These are phyloP conservation scores for Andricus quercusramuli DNA, from an alignment of 2,888 invertebrate genomes.

Conservation along the genomic window DNA sequence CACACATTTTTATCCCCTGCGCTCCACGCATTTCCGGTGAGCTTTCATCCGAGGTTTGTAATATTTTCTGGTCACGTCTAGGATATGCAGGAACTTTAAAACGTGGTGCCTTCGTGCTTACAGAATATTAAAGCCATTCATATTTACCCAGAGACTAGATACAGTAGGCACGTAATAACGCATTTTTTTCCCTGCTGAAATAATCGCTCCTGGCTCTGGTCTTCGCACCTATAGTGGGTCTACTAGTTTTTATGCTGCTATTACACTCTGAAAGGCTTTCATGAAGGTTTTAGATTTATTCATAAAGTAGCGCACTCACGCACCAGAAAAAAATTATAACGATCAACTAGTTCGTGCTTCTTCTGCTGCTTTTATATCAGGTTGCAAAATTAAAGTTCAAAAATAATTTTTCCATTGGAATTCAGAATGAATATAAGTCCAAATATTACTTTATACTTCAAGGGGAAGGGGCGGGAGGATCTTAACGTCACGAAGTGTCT, in stretches of 20 bases:
- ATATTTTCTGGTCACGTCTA: conserved; percentile 69
- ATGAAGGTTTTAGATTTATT: conserved; percentile 22
- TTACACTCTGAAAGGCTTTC: conserved; percentile 24
- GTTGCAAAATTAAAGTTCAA: not conserved
- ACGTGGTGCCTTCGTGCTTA: conserved; percentile 73
- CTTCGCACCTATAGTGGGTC: conserved; percentile 16
- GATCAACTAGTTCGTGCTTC: not conserved
- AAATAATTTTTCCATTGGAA: too few species aligned
- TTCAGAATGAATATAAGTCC: too few species aligned
- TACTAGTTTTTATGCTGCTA: conserved; percentile 5
- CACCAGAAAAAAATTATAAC: not conserved
- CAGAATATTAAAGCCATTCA: conserved; percentile 74
- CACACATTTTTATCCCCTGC: conserved; percentile 47
- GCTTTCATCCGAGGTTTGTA: conserved; percentile 59
- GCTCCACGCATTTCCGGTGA: conserved; percentile 45
- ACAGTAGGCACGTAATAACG: conserved; percentile 64
- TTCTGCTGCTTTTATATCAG: not conserved
- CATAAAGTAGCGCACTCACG: not conserved
- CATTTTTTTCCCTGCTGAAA: conserved; percentile 48
- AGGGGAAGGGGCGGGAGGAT: too few species aligned
- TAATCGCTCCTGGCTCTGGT: conserved; percentile 14
- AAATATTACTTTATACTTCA: too few species aligned
- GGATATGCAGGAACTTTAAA: conserved; percentile 72
- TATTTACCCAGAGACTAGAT: conserved; percentile 68
- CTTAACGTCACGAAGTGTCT: too few species aligned